Conservation (phyloP, 2,888 invertebrate species). For the Agrochola litura region DNA sequence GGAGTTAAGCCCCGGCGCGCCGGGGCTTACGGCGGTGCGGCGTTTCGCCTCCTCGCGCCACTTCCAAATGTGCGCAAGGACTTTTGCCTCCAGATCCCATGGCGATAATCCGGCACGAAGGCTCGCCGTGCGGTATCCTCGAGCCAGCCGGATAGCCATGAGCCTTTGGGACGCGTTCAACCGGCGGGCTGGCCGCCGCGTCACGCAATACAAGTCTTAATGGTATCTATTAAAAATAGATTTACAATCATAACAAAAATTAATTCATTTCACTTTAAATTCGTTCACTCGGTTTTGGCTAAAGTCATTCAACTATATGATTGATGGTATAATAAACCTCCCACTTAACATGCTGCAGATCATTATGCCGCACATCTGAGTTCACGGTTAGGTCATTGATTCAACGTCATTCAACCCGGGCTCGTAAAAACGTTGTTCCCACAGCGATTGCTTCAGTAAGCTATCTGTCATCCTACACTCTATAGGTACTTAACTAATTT, state of each 20-base stretch:
- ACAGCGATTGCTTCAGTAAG: slow-evolving; percentile 49
- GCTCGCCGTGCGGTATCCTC: too few species aligned
- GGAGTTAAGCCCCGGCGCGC: too few species aligned
- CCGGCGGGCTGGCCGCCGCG: too few species aligned
- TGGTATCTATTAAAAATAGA: slow-evolving; percentile 1
- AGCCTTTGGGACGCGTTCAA: too few species aligned
- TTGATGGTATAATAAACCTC: slow-evolving; percentile 67
- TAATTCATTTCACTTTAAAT: slow-evolving; percentile 57
- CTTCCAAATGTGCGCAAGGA: too few species aligned
- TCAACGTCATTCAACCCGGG: slow-evolving; percentile 44
- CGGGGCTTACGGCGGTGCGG: too few species aligned
- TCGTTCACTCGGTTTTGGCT: slow-evolving; percentile 35
- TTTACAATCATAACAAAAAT: slow-evolving; percentile 30
- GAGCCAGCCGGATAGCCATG: too few species aligned
- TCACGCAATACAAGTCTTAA: slow-evolving; percentile 9
- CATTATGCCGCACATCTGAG: slow-evolving; percentile 57
- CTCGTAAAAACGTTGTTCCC: slow-evolving; percentile 57
- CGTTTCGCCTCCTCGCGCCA: too few species aligned
- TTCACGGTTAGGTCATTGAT: slow-evolving; percentile 66
- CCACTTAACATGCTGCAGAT: slow-evolving; percentile 56
- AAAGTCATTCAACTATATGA: slow-evolving; percentile 68
- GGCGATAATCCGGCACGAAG: too few species aligned
- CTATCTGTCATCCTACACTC: slow-evolving; percentile 52
- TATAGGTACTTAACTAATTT: slow-evolving; percentile 46
- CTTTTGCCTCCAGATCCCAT: too few species aligned